Evolutionary conservation across 2,113 vertebrate genomes (phyloP), one percentile per base, ranked within the genome.

Genomic region (Columbina picui): DNA sequence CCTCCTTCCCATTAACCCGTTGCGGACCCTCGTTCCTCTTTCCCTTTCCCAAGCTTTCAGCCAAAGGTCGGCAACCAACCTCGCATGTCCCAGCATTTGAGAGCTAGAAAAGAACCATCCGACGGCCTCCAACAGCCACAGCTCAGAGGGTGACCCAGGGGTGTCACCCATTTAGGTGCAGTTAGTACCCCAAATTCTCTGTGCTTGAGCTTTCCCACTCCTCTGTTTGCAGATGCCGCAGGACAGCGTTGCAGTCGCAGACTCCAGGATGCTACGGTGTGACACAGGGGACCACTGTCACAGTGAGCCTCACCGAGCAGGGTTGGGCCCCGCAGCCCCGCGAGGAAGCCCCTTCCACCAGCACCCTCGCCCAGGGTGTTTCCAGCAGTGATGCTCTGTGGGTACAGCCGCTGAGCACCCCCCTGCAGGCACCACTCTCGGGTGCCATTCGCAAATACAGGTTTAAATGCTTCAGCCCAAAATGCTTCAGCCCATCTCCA

Each of bases 191-290:
- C 17, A 25, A 63, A 50, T 63, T 61, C 36, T 57, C 34, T 34
- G 27, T 4, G 1, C 27, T 63, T 38, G 1, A 91, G 60, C 17
- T n/a, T 69, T 77, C 60, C 14, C 8, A 38, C 32, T 19, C 29
- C 20, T 27, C 5, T 16, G 27, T 52, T 16, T 21, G n/a, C 39
- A 41, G 21, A 12, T 11, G 3, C 23, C 3, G 1, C 0, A 0
- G n/a, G 32, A 19, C 30, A 20, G 26, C 1, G 0, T 27, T 38
- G 81, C 1, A 1, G 26, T 32, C 39, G 41, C 64, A 50, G 63
- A 22, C 14, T 8, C 57, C 14, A 8, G 29, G 17, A 53, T 49
- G 68, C 21, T 2, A 2, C 8, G 60, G 22, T 2, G 4, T 9
- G 55, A 45, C 2, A 2, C 47, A 12, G 64, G 14, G 53, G 38